Evolutionary conservation across 2,113 vertebrate genomes (phyloP).

Genomic region (Oryzias melastigma): DNA sequence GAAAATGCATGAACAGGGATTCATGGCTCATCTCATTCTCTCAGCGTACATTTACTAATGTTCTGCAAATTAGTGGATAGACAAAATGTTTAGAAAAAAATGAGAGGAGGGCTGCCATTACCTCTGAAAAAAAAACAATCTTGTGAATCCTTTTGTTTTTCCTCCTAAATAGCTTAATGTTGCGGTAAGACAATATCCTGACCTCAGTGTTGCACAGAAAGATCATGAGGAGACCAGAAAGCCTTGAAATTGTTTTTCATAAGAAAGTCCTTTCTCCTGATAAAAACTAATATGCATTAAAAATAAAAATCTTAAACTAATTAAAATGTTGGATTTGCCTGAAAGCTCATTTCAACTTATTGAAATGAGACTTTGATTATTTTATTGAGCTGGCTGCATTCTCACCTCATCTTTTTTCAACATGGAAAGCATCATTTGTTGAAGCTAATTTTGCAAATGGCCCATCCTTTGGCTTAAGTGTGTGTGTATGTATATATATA

Average conservation of each 20-base stretch:
- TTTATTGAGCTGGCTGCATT: slow-evolving; percentile 8
- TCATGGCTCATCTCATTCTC: slow-evolving; percentile 29
- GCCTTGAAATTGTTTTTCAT: slow-evolving; percentile 31
- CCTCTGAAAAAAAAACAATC: slow-evolving; percentile 22
- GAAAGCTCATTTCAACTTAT: slow-evolving; percentile 22
- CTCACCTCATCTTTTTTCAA: not conserved
- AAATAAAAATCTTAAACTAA: slow-evolving; percentile 24
- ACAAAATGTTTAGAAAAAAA: slow-evolving; percentile 16
- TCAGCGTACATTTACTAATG: slow-evolving; percentile 18
- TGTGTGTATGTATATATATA: too few species aligned
- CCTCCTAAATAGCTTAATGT: slow-evolving; percentile 24
- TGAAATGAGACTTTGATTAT: slow-evolving; percentile 15
- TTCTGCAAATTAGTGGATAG: slow-evolving; percentile 19
- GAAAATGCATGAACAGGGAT: slow-evolving; percentile 14
- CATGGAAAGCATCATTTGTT: slow-evolving; percentile 4
- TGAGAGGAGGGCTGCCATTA: slow-evolving; percentile 14
- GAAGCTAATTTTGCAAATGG: not conserved
- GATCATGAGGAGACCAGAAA: slow-evolving; percentile 9
- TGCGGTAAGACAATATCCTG: slow-evolving; percentile 12
- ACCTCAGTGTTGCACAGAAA: slow-evolving; percentile 12
- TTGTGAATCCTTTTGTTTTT: slow-evolving; percentile 28
- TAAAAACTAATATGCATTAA: slow-evolving; percentile 21
- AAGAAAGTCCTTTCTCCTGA: slow-evolving; percentile 9
- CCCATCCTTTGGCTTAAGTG: not conserved
- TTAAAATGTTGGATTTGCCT: slow-evolving; percentile 13